These are phyloP conservation scores for Napeogenes sylphis DNA, from an alignment of 2,888 invertebrate genomes.

Conservation along the genomic window DNA sequence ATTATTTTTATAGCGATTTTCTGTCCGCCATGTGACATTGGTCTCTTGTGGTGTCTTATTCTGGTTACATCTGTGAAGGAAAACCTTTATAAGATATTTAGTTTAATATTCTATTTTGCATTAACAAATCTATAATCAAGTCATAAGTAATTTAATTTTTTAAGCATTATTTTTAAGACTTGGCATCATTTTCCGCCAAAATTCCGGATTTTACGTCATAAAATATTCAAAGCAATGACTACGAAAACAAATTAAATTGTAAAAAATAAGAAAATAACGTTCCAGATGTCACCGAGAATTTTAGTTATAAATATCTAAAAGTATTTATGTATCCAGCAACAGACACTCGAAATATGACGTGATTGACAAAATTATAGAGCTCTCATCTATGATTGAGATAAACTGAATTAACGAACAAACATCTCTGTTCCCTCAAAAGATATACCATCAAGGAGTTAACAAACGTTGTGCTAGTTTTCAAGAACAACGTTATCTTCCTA, in stretches of 20 bases:
- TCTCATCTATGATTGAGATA: background rate
- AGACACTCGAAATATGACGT: background rate
- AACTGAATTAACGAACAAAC: no score
- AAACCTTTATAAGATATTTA: background rate
- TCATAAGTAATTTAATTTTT: no score
- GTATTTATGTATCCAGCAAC: background rate
- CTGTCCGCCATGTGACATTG: slow-evolving; percentile 55
- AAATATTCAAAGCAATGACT: background rate
- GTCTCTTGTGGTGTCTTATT: slow-evolving; percentile 54
- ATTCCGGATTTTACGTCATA: no score
- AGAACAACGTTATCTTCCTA: no score
- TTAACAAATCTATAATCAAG: no score
- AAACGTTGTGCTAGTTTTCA: no score
- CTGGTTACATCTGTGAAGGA: slow-evolving; percentile 60
- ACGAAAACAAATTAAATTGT: background rate
- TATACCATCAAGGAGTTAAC: no score
- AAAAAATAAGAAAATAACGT: background rate
- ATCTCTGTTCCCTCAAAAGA: no score
- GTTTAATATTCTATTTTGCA: no score
- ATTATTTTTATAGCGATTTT: slow-evolving; percentile 49
- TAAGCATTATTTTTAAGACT: no score
- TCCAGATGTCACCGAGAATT: slow-evolving; percentile 1
- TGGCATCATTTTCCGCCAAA: background rate
- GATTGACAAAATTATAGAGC: background rate
- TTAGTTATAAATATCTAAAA: background rate